phyloP scores from a whole-genome alignment of 2,797 vertebrate species.

The Chrysocyon brachyurus region DNA sequence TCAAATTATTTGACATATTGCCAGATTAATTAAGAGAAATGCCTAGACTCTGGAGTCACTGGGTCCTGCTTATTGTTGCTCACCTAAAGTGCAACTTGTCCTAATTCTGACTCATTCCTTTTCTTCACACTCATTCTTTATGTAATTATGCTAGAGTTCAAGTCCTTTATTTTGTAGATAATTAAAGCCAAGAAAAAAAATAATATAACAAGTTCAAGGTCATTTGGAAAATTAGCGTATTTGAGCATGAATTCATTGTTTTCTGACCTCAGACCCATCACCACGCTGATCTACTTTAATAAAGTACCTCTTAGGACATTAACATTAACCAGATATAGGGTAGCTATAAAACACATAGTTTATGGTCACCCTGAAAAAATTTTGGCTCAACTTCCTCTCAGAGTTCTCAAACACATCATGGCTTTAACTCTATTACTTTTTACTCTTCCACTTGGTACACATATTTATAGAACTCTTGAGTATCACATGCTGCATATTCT shows the following conservation, averaged over 20 bases:
- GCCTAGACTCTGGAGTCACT: slow-evolving; percentile 44
- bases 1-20: slow-evolving; percentile 64
- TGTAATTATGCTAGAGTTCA: slow-evolving; percentile 13
- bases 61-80: slow-evolving; percentile 35
- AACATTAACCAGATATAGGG: slow-evolving; percentile 6
- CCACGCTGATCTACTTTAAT: neutral
- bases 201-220: slow-evolving; percentile 23
- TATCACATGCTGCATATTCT: neutral
- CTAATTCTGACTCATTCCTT: slow-evolving; percentile 65
- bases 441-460: neutral
- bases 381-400: neutral
- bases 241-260: slow-evolving; percentile 19
- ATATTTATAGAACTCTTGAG: slow-evolving; percentile 25
- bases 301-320: neutral
- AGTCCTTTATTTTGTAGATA: slow-evolving; percentile 64
- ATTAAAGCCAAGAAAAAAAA: slow-evolving; percentile 56
- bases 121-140: slow-evolving; percentile 48
- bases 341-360: slow-evolving; percentile 3
- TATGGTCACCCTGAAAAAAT: slow-evolving; percentile 31
- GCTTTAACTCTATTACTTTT: neutral
- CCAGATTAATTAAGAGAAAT: slow-evolving; percentile 69
- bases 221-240: neutral
- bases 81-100: slow-evolving; percentile 40
- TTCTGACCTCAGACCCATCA: slow-evolving; percentile 21
- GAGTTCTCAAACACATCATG: neutral